Conservation (phyloP, 2,888 invertebrate species). For the Anaspis maculata region DNA sequence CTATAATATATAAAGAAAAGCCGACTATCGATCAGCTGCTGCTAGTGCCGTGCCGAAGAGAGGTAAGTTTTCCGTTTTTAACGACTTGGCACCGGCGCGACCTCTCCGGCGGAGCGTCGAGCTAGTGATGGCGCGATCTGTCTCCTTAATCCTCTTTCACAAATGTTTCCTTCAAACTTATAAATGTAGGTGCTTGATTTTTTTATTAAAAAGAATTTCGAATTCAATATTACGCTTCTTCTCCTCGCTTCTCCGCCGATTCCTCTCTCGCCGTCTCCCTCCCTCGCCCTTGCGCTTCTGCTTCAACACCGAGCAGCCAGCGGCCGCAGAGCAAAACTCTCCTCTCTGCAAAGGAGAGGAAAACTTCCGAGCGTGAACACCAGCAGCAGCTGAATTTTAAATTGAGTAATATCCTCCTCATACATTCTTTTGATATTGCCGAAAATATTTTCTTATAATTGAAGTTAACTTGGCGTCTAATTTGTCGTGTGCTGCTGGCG, state of each 20-base stretch:
- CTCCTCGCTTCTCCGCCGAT: conserved; percentile 4
- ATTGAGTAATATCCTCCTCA: conserved; percentile 26
- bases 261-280: background rate
- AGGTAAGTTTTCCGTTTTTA: conserved; percentile 18
- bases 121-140: conserved; percentile 18
- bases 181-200: conserved; percentile 23
- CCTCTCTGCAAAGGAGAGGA: background rate
- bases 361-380: conserved; percentile 17
- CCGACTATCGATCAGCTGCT: conserved; percentile 10
- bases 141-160: conserved; percentile 24
- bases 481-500: background rate
- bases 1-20: no score
- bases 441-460: conserved; percentile 12
- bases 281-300: no score
- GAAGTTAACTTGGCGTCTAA: conserved; percentile 7
- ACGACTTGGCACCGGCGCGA: conserved; percentile 19
- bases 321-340: conserved; percentile 3
- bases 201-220: conserved; percentile 19
- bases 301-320: no score
- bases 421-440: conserved; percentile 19
- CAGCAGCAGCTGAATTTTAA: conserved; percentile 22
- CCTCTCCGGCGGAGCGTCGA: conserved; percentile 9
- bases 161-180: conserved; percentile 24
- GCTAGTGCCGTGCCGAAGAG: background rate
- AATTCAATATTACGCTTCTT: conserved; percentile 17